A percentile compares a stretch with the other conserved stretches of the same genome.
These are phyloP conservation scores for Paragorgia papillata DNA, from an alignment of 92 coral and sea anemone species.

Conservation along the genomic window DNA sequence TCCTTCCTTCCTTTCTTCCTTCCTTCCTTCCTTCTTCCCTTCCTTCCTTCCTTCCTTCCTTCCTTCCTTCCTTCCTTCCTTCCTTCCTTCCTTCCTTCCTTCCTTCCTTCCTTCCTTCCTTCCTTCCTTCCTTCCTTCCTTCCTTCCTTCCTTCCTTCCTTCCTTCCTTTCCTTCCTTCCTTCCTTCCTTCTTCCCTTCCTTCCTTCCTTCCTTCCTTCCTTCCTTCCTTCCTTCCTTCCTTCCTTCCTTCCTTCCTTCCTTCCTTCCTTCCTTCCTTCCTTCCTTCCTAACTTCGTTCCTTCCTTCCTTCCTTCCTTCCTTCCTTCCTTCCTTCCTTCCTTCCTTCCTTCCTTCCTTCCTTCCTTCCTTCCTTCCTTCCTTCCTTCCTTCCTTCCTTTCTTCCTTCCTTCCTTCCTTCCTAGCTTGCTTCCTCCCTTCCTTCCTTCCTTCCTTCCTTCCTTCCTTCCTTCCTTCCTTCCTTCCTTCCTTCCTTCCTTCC, in stretches of 20 bases:
- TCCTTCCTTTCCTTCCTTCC: not conserved
- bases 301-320: too few species aligned
- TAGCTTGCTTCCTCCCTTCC: not conserved
- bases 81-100: not conserved
- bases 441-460: not conserved
- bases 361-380: too few species aligned
- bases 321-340: too few species aligned
- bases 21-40: not conserved
- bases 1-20: too few species aligned
- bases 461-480: conserved; percentile 4
- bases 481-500: not conserved
- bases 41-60: not conserved
- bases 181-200: not conserved
- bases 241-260: not conserved
- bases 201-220: not conserved
- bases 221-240: not conserved
- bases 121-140: not conserved
- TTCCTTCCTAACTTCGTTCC: too few species aligned
- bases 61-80: not conserved
- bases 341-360: too few species aligned
- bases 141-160: not conserved
- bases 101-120: not conserved
- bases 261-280: too few species aligned
- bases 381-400: not conserved
- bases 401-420: not conserved